Evolutionary conservation across 2,888 invertebrate genomes (phyloP).

Genomic region (Microdon myrmicae): DNA sequence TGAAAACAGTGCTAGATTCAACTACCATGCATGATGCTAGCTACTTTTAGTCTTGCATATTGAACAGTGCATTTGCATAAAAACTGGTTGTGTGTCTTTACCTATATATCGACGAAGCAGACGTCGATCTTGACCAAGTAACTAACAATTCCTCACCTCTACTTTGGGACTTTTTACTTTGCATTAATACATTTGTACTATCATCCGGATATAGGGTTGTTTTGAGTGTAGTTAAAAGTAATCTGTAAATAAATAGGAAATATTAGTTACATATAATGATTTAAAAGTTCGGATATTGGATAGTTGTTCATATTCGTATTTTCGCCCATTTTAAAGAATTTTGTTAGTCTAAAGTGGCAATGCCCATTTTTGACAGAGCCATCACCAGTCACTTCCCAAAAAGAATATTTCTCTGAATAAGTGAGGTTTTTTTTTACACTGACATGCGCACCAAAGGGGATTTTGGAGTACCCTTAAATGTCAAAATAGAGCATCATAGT

Average conservation of each 20-base stretch:
- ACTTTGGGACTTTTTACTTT: conserved; percentile 70
- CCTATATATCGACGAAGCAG: conserved; percentile 73
- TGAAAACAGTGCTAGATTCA: neutral
- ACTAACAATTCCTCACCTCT: conserved; percentile 74
- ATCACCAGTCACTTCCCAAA: too few species aligned
- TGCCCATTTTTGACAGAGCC: too few species aligned
- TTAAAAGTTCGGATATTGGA: too few species aligned
- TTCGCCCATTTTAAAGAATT: too few species aligned
- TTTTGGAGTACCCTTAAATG: too few species aligned
- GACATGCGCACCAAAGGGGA: too few species aligned
- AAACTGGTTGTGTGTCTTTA: conserved; percentile 62
- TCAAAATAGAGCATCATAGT: too few species aligned
- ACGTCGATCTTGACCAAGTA: conserved; percentile 73
- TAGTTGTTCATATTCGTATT: too few species aligned
- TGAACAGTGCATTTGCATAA: conserved; percentile 23
- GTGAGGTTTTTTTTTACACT: too few species aligned
- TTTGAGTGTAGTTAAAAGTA: conserved; percentile 76
- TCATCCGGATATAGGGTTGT: conserved; percentile 80
- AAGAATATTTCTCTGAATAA: too few species aligned
- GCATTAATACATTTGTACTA: conserved; percentile 76
- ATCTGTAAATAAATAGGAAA: conserved; percentile 67
- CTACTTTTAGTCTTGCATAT: neutral
- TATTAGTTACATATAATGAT: too few species aligned
- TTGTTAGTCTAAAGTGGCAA: too few species aligned
- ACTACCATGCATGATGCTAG: conserved; percentile 13